These are phyloP conservation scores for Tryphoninae sp. DNA, from an alignment of 2,888 invertebrate species.

Conservation along the genomic window DNA sequence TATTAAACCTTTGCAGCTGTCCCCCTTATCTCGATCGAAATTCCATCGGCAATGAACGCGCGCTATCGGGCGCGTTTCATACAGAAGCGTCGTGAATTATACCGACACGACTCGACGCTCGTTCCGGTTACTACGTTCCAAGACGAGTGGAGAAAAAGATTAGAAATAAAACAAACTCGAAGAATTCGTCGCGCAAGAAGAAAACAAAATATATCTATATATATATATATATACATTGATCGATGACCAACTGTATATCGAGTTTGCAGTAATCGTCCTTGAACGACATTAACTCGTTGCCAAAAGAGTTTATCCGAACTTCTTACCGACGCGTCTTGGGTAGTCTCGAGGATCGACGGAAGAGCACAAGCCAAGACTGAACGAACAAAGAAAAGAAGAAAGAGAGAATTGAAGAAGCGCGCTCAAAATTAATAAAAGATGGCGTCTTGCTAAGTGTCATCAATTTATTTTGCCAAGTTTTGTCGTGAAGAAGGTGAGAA, in stretches of 20 bases:
- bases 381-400: background rate
- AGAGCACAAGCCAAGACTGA: background rate
- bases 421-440: background rate
- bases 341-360: background rate
- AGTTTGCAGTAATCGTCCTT: conserved; percentile 2
- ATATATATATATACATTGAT: background rate
- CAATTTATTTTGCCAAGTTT: background rate
- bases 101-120: background rate
- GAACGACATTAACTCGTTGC: background rate
- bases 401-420: background rate
- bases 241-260: background rate
- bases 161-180: background rate
- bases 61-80: background rate
- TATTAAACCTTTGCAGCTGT: conserved; percentile 56
- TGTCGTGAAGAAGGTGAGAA: background rate
- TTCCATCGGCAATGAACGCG: conserved; percentile 1
- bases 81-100: conserved; percentile 6
- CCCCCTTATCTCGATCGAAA: conserved; percentile 1
- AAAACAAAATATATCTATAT: too few relatives aligned
- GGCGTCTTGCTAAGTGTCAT: background rate
- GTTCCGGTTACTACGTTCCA: background rate
- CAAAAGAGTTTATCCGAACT: background rate
- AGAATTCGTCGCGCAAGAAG: background rate
- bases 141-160: background rate
- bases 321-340: background rate